Evolutionary conservation across 2,113 vertebrate genomes (phyloP).

Genomic region (Elephas maximus): DNA sequence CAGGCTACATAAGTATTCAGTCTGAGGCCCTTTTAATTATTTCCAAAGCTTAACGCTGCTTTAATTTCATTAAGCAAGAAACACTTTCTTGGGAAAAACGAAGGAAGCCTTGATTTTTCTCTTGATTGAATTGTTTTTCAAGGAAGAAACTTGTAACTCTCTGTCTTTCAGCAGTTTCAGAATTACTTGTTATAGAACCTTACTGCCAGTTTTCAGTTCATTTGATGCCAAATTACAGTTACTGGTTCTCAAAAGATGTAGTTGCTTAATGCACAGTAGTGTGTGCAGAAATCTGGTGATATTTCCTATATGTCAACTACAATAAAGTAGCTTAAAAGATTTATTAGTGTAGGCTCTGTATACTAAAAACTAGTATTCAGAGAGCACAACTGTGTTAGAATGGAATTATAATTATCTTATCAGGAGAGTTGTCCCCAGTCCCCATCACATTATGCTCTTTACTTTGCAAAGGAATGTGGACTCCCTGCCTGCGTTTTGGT

Average conservation of each 20-base stretch:
- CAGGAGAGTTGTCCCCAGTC: not conserved
- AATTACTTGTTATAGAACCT: not conserved
- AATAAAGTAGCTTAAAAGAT: not conserved
- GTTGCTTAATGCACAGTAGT: not conserved
- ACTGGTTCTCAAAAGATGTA: not conserved
- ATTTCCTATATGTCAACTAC: not conserved
- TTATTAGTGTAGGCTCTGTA: not conserved
- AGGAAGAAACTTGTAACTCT: not conserved
- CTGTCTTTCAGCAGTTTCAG: not conserved
- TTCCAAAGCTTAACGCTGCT: not conserved
- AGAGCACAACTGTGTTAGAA: not conserved
- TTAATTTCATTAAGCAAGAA: slow-evolving; percentile 18
- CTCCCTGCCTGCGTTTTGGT: not conserved
- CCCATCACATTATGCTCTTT: not conserved
- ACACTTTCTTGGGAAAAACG: not conserved
- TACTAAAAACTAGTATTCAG: not conserved
- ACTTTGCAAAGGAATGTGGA: not conserved
- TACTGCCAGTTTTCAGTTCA: not conserved
- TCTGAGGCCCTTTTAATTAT: not conserved
- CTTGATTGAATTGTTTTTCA: not conserved
- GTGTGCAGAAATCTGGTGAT: not conserved
- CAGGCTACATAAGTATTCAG: not conserved
- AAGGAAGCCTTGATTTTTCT: not conserved
- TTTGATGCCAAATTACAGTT: not conserved
- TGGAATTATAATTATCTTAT: not conserved